Evolutionary conservation across 2,113 vertebrate species (phyloP), one percentile per base, ranked within the genome.

Genomic region (Engraulis encrasicolus): DNA sequence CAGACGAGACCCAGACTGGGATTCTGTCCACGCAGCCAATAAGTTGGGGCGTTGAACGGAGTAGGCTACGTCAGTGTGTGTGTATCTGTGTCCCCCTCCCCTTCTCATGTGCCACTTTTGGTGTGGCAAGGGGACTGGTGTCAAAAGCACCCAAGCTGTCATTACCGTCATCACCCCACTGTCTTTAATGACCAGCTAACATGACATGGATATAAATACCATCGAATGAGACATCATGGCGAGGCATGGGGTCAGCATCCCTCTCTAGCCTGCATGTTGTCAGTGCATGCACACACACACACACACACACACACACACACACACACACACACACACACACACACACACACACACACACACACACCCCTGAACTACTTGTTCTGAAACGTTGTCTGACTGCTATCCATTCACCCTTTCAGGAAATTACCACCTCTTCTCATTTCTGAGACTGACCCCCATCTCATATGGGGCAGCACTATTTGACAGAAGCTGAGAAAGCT

Each of bases 201-300:
- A n/a, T 92, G 91, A 92, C 89, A 93, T 66, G 89, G 87, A 91
- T 92, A 93, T 91, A 91, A 92, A 90, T 90, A 87, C 92, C 88
- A 93, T 80, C 91, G 84, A 91, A 90, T 90, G 89, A 88, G 86
- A 89, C 82, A 19, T 87, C 86, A 87, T 83, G 83, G 87, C 88
- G 90, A 89, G 89, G 90, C 89, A 91, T 92, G 87, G 77, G 90
- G 86, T 82, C 90, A 87, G 91, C 89, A 92, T 92, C 86, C 88
- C 89, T 91, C 86, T 91, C 86, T 80, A 81, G 82, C 48, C 23
- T 81, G 85, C 81, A 86, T 31, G 82, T 40, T 61, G 49, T 71
- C 54, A 77, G 80, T 45, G 38, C 78, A 83, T 71, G 78, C 45
- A 1, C 27, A 18, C 20, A 19, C 49, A 81, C 78, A 49, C 48